Evolutionary conservation across 2,888 invertebrate genomes (phyloP), one percentile per base, ranked within the genome.

Genomic region (Lithophane socia): DNA sequence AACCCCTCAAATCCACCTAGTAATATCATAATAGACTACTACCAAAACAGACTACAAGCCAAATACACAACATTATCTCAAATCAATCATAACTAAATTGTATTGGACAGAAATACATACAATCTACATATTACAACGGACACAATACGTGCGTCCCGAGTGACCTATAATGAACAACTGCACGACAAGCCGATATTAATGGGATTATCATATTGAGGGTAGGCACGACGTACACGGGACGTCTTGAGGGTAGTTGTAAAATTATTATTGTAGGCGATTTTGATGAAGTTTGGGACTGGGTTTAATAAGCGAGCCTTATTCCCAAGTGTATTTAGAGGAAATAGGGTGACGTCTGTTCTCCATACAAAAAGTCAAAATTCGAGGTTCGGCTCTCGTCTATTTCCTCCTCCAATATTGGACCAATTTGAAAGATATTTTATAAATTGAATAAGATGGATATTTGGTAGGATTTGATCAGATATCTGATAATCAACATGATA

Each of bases 121-220:
- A 79, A 84, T 84, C 64, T 84, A 72, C 75, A 75, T 82, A 84
- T 65, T 44, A 84, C 71, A 71, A n/a, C 37, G 18, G 64, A 44
- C 69, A 66, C 66, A 83, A 81, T 83, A 66, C 61, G 52, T 29
- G 37, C n/a, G 13, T 84, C 82, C 68, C 84, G 1, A 16, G 75
- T 68, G 82, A 61, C 71, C 80, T 37, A 72, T 84, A 80, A 80
- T 72, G 56, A 71, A 69, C 75, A 56, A 75, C 44, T 75, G 69
- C 67, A 71, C 70, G 67, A 75, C 80, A 75, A 61, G 71, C 49
- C 60, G 54, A 52, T 69, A 61, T 84, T 80, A 84, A 82, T 74
- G 13, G 56, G 71, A 82, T 84, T 84, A 80, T 71, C 67, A 37
- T 71, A 84, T 75, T 68, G 82, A 68, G 67, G 67, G 37, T 68